These are phyloP conservation scores for Acanthochromis polyacanthus DNA, from an alignment of 2,113 vertebrate genomes.

Conservation along the genomic window DNA sequence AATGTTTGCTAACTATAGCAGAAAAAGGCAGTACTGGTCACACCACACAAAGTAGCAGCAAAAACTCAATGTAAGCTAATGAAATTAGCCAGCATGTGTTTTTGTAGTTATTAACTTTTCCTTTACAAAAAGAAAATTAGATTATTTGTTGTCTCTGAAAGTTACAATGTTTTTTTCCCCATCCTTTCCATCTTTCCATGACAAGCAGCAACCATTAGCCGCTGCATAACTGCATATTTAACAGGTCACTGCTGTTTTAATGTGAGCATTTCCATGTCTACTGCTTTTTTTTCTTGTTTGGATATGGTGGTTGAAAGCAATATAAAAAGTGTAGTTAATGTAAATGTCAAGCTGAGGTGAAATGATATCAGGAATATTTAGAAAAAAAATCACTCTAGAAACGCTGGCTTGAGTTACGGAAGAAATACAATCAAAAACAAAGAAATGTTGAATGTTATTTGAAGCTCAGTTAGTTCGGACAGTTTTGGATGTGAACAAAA, in stretches of 20 bases:
- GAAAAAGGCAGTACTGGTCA: too few relatives aligned
- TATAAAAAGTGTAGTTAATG: slow-evolving; percentile 20
- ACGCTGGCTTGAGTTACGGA: not conserved
- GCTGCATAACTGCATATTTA: not conserved
- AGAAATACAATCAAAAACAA: not conserved
- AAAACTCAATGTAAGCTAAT: too few relatives aligned
- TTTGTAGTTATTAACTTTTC: too few relatives aligned
- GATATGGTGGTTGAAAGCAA: slow-evolving; percentile 3
- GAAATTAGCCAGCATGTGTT: too few relatives aligned
- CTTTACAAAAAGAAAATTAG: too few relatives aligned
- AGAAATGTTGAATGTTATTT: too few relatives aligned
- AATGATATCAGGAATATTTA: slow-evolving; percentile 14
- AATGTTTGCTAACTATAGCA: too few relatives aligned
- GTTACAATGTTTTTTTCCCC: too few relatives aligned
- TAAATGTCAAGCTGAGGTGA: slow-evolving; percentile 6
- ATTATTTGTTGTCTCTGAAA: too few relatives aligned
- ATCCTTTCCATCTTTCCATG: not conserved
- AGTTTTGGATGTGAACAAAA: not conserved
- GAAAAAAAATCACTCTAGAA: not conserved
- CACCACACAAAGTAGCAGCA: too few relatives aligned
- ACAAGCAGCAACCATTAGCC: not conserved
- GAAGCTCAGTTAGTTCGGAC: not conserved
- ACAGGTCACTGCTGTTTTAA: slow-evolving; percentile 3
- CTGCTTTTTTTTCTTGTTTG: not conserved
- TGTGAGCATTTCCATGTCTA: not conserved